phyloP scores from a whole-genome alignment of 2,888 invertebrate genomes.

The Lasioglossum zephyrum region DNA sequence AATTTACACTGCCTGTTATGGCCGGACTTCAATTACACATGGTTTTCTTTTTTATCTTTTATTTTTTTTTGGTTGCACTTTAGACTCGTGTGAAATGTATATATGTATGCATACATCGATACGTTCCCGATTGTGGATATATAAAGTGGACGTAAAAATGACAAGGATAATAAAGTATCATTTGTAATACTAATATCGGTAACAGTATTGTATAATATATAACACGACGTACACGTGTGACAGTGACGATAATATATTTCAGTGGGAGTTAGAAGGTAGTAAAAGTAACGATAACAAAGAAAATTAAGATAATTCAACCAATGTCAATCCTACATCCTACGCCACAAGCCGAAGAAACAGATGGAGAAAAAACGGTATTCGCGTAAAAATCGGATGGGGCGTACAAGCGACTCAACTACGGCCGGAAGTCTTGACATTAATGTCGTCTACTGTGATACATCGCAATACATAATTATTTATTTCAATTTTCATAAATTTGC shows the following conservation, averaged over 20 bases:
- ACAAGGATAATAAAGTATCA: constrained; percentile 37
- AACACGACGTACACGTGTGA: constrained; percentile 59
- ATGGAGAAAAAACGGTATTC: constrained; percentile 71
- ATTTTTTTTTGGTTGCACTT: constrained; percentile 9
- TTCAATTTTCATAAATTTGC: neutral
- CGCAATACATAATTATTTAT: neutral
- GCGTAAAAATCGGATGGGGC: constrained; percentile 73
- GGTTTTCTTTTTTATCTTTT: neutral
- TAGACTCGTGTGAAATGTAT: constrained; percentile 21
- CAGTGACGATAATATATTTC: constrained; percentile 63
- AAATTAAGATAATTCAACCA: constrained; percentile 74
- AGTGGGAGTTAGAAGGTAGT: constrained; percentile 40
- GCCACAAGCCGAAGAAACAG: constrained; percentile 80
- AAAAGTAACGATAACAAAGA: constrained; percentile 62
- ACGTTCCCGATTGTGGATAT: constrained; percentile 27
- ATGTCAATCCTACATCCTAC: constrained; percentile 80
- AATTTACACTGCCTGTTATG: constrained; percentile 23
- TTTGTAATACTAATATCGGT: constrained; percentile 48
- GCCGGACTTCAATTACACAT: neutral
- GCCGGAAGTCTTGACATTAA: constrained; percentile 55
- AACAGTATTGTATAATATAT: constrained; percentile 51
- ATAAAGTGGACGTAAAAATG: constrained; percentile 42
- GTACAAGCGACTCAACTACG: constrained; percentile 76
- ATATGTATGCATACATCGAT: constrained; percentile 48
- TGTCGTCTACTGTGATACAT: constrained; percentile 6